These are phyloP conservation scores for Trichacis sp. DNA, from an alignment of 2,888 invertebrate species.

Conservation along the genomic window DNA sequence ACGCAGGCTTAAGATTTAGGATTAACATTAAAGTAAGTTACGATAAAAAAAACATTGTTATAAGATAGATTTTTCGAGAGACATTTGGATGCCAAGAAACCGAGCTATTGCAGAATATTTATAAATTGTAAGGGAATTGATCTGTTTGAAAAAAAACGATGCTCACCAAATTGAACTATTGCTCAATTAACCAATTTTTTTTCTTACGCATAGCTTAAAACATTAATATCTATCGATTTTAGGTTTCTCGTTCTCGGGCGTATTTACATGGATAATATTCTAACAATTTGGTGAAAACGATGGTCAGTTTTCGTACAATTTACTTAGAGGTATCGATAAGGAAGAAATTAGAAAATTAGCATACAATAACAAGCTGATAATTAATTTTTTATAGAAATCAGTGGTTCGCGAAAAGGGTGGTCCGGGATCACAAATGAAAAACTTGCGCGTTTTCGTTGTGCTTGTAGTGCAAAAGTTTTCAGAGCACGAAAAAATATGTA, in stretches of 20 bases:
- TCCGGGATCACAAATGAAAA: constrained; percentile 56
- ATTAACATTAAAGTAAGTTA: constrained; percentile 15
- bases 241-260: too few species aligned
- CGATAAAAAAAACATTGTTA: constrained; percentile 23
- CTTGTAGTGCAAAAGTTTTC: constrained; percentile 27
- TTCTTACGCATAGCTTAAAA: background rate
- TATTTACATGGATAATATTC: background rate
- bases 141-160: background rate
- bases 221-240: background rate
- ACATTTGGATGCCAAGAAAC: constrained; percentile 43
- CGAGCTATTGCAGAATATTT: constrained; percentile 29
- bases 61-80: constrained; percentile 31
- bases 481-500: constrained; percentile 19
- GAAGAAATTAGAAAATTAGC: constrained; percentile 17
- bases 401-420: constrained; percentile 47
- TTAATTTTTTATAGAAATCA: background rate
- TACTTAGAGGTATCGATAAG: constrained; percentile 25
- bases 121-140: constrained; percentile 36
- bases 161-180: background rate
- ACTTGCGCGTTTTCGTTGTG: constrained; percentile 13
- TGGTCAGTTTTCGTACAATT: constrained; percentile 32
- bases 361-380: background rate
- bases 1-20: constrained; percentile 25
- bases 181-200: background rate
- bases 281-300: background rate